Base-by-base conservation (phyloP, 2,888 invertebrate species). In the Metellina segmentata region DNA sequence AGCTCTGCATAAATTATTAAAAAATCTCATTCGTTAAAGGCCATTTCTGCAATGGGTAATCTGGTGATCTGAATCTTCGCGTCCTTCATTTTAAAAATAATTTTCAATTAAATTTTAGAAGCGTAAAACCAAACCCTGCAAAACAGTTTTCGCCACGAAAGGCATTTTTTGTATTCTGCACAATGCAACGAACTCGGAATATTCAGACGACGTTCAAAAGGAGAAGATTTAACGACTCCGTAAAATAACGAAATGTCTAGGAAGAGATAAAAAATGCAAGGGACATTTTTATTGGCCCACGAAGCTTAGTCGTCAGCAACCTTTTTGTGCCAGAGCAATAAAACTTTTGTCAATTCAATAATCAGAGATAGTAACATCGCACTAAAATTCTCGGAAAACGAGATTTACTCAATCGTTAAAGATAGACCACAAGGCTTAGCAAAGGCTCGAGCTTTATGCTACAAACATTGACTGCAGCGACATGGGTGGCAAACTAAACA, bases 261-360 rank as follows among this genome's bases (percentile, higher is more conserved):
- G 53, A 16, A 34, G 20, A 61, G 7, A 79, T 61, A 61, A 48
- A 79, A 61, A 61, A 20, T 48, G 61, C 34, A 19, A 13, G 61
- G 20, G 11, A 2, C 34, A 7, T 16, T 20, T 79, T 79, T 79
- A 79, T 20, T 79, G 34, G 53, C 61, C 16, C 34, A 61, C 16
- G 72, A 72, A 82, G 52, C 20, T 70, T 13, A 19, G 51, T 6
- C 72, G 71, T 82, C 82, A 71, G 72, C 71, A 72, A 52, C 71
- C 72, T 72, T 79, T n/a, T 79, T 71, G 71, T 72, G n/a, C 7
- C 71, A 11, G 20, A 7, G 71, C 19, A 20, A 19, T 82, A 82
- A 82, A 82, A 82, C 71, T 82, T 82, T 70, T 82, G 72, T 82
- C 82, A 52, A 82, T 82, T 82, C 82, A 82, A 82, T 82, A 82